phyloP scores from a whole-genome alignment of 2,888 invertebrate genomes.

The Lottia scabra region DNA sequence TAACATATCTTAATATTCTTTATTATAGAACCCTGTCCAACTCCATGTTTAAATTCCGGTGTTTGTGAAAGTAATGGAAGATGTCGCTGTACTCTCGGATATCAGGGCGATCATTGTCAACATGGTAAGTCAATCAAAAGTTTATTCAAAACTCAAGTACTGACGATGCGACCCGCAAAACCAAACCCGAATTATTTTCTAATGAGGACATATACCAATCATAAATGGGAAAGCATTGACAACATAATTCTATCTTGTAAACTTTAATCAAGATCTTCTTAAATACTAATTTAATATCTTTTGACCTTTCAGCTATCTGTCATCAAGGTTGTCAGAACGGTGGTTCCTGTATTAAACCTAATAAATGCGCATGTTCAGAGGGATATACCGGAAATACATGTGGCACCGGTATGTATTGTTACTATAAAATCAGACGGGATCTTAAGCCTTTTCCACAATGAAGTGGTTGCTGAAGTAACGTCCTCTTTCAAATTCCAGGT shows the following conservation, averaged over 20 bases:
- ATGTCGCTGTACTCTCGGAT: constrained; percentile 48
- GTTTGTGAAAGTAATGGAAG: constrained; percentile 40
- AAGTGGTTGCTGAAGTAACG: too few species aligned
- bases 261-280: neutral
- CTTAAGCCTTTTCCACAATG: too few species aligned
- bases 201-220: too few species aligned
- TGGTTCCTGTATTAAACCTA: constrained; percentile 47
- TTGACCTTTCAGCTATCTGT: constrained; percentile 37
- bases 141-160: too few species aligned
- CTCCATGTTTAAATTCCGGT: constrained; percentile 49
- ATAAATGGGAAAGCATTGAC: too few species aligned
- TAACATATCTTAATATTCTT: neutral
- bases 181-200: too few species aligned
- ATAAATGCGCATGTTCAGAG: constrained; percentile 46
- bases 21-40: constrained; percentile 39
- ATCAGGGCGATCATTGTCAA: constrained; percentile 46
- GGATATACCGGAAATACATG: constrained; percentile 50
- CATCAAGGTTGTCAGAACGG: constrained; percentile 49
- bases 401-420: constrained; percentile 42
- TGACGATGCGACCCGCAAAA: too few species aligned
- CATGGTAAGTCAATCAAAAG: constrained; percentile 35
- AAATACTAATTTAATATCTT: neutral
- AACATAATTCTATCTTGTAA: too few species aligned
- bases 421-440: too few species aligned
- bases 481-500: too few species aligned